Evolutionary conservation across 2,113 vertebrate genomes (phyloP), one percentile per base, ranked within the genome.

Genomic region (Elanoides forficatus): DNA sequence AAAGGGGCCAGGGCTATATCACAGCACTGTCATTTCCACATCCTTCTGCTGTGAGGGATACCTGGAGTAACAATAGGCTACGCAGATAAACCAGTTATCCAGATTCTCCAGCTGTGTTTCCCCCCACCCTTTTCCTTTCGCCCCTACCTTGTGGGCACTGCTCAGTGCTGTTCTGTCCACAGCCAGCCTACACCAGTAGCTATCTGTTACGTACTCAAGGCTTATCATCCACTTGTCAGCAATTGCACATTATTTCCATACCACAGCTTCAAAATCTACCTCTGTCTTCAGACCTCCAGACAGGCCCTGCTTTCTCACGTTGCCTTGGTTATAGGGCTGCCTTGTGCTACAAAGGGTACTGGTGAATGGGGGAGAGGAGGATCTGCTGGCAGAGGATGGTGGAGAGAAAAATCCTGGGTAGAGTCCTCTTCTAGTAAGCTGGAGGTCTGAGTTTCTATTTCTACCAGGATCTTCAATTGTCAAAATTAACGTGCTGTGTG

Each of bases 251-350:
- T 78, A 83, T 83, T 95, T 93, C 55, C 12, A 10, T 67, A 25
- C 12, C n/a, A 16, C 38, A 25, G 81, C 60, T 95, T 84, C 56
- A 59, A 43, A 85, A 58, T 42, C 32, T 62, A 1, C 43, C 32
- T 16, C 6, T 38, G 38, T 53, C 47, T 78, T 78, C 47, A 63
- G 56, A 63, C 55, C 65, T 91, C 17, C 50, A 52, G n/a, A 13
- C n/a, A 38, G 53, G n/a, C 55, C 65, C 68, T 76, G 67, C 17
- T 76, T 85, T 59, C 40, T 68, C 2, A 0, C 0, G 0, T 58
- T 72, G 42, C 34, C 52, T 68, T 68, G 23, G 14, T 71, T 79
- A 10, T 52, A 40, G 73, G 75, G 50, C n/a, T 92, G 84, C 36
- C 40, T 15, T 47, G 40, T 52, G n/a, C 32, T 53, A 2, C 56